Base-by-base conservation (phyloP, 1,140 invertebrate genomes). In the Drosophila hydei region DNA sequence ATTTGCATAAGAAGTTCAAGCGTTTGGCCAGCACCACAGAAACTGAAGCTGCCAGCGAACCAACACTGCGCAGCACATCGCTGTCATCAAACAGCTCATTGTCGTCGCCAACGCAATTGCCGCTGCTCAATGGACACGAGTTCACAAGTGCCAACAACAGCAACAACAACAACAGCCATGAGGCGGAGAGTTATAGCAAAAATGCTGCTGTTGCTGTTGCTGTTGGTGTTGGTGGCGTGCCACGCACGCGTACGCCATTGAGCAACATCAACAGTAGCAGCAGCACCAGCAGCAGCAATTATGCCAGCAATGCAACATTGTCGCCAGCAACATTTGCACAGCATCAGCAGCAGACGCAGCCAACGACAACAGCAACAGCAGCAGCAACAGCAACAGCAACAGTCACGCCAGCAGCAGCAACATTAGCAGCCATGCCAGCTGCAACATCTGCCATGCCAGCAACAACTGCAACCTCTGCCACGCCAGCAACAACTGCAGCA, bases 1-100 rank as follows among this genome's bases (percentile, higher is more conserved):
- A 97, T 93, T 93, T 96, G 92, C 96, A 97, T 90, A 97, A 97
- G 90, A 97, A 97, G 91, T 97, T 97, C 91, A 97, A 97, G 92
- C 97, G 97, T 90, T 94, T 96, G 92, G 94, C 95, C 72, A 95
- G 95, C 93, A 90, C 94, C 91, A 92, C 92, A 91, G 87, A 91
- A 5, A 63, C 75, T 11, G 90, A 91, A 40, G 56, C 70, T 79
- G 84, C 77, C 90, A 56, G 74, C 69, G 59, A 33, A 3, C 1
- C 30, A 33, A 33, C 92, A 60, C 55, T 75, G 40, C 93, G 88
- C 87, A 85, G 67, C 55, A 89, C 88, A 75, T 90, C 90, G 90
- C 63, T 92, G 76, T 91, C 90, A 5, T 91, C 85, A 30, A 77
- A 71, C 19, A 83, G 75, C 65, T 90, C 76, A 50, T 71, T 90